Conservation (phyloP, 2,888 invertebrate genomes). For the Stratiomys singularior region DNA sequence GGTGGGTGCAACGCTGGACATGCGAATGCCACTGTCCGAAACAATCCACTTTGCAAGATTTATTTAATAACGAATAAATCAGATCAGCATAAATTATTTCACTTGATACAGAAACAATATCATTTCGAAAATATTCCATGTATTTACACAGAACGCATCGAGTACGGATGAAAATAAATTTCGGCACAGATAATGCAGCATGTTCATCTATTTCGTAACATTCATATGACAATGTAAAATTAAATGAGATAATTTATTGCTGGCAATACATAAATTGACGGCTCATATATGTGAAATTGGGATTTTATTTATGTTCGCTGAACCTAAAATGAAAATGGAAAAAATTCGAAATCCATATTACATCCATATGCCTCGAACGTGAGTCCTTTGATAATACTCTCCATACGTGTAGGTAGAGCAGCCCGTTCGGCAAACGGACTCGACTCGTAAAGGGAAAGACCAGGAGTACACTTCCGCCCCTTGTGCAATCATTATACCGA, state of each 20-base stretch:
- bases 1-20: neutral
- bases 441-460: neutral
- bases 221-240: constrained; percentile 51
- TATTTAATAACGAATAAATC: constrained; percentile 30
- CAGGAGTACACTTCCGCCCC: neutral
- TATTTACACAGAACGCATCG: neutral
- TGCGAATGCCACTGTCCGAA: too few relatives aligned
- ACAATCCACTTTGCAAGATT: neutral
- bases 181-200: neutral
- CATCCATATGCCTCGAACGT: neutral
- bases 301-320: constrained; percentile 51
- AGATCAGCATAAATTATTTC: constrained; percentile 16
- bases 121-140: constrained; percentile 17
- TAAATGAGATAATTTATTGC: constrained; percentile 52
- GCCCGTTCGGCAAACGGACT: neutral
- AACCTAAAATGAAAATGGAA: constrained; percentile 38
- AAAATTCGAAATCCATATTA: constrained; percentile 39
- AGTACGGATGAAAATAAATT: constrained; percentile 9
- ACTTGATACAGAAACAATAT: constrained; percentile 22
- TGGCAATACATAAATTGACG: constrained; percentile 51
- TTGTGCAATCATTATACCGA: neutral
- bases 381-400: constrained; percentile 38
- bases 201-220: constrained; percentile 36
- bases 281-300: constrained; percentile 52
- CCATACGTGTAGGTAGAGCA: constrained; percentile 10